Conservation (phyloP, 2,113 vertebrate species). For the Pluvialis apricaria region DNA sequence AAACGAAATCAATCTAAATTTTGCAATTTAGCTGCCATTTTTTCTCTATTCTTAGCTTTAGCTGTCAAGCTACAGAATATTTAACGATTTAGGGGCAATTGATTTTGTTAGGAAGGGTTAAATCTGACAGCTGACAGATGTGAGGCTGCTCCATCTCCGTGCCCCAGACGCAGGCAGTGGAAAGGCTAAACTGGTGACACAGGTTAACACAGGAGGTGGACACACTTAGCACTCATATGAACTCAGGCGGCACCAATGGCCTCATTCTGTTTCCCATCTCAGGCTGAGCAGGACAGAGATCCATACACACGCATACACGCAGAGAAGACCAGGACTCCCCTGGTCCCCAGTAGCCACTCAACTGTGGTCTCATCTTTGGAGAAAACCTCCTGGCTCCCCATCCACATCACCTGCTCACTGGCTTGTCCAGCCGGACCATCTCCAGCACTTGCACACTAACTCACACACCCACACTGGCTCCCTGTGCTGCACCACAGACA, state of each 20-base stretch:
- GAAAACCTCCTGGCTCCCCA: background rate
- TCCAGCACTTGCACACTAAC: too few relatives aligned
- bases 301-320: background rate
- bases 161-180: background rate
- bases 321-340: background rate
- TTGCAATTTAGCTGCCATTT: background rate
- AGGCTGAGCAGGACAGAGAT: background rate
- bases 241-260: background rate
- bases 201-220: background rate
- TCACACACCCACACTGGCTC: accelerated
- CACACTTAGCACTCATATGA: accelerated
- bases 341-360: background rate
- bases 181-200: background rate
- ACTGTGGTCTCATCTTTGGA: background rate
- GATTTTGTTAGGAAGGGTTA: background rate
- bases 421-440: accelerated
- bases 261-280: background rate
- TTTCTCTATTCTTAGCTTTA: background rate
- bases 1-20: background rate
- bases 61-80: background rate
- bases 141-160: background rate
- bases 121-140: accelerated
- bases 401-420: background rate
- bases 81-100: background rate
- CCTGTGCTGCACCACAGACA: accelerated